phyloP scores from a whole-genome alignment of 1,140 invertebrate species.

The Coptotermes formosanus region DNA sequence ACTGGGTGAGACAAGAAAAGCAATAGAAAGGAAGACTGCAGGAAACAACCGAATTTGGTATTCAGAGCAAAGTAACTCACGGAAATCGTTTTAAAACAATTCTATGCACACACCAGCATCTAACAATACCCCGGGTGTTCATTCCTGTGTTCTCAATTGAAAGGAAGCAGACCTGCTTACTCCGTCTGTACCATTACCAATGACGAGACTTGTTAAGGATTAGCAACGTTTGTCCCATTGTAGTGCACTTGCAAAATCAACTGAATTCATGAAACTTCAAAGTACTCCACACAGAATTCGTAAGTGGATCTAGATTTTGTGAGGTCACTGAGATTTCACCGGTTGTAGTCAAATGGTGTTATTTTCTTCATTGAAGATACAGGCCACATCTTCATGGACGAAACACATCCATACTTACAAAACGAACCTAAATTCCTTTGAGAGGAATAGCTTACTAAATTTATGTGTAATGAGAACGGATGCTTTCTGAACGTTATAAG shows the following conservation, averaged over 20 bases:
- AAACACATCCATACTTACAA: neutral
- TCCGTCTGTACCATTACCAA: neutral
- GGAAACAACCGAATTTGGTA: neutral
- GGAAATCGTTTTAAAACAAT: neutral
- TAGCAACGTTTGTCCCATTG: neutral
- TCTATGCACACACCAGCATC: neutral
- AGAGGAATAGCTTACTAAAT: neutral
- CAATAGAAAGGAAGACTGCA: neutral
- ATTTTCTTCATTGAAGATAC: neutral
- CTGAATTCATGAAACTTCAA: conserved; percentile 8
- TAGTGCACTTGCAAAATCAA: neutral
- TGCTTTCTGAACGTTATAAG: neutral
- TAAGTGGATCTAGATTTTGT: neutral
- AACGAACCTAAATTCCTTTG: neutral
- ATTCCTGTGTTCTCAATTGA: neutral
- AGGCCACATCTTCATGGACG: neutral
- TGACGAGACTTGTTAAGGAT: neutral
- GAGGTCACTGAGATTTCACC: neutral
- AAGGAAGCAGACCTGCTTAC: neutral
- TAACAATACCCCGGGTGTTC: neutral
- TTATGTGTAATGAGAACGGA: neutral
- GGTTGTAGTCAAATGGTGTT: neutral
- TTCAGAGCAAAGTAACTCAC: conserved; percentile 7
- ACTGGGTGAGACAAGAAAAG: neutral
- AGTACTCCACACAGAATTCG: neutral